phyloP scores from a whole-genome alignment of 2,888 invertebrate genomes.

The Eledone cirrhosa region DNA sequence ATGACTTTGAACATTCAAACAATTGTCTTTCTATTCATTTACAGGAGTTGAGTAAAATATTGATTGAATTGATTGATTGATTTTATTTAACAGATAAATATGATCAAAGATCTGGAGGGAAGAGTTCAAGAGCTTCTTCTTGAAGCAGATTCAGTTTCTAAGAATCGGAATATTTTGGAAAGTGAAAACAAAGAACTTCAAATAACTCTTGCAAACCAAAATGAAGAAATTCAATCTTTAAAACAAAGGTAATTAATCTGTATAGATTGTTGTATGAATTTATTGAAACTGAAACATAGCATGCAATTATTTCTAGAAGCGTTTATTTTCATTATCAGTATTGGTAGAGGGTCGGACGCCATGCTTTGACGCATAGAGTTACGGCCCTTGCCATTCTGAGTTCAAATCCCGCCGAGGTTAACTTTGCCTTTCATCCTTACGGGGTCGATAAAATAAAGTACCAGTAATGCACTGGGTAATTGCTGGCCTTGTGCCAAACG shows the following conservation, averaged over 20 bases:
- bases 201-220: conserved; percentile 49
- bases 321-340: too few relatives aligned
- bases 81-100: conserved; percentile 45
- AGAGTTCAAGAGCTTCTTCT: conserved; percentile 60
- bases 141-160: conserved; percentile 59
- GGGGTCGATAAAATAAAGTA: too few relatives aligned
- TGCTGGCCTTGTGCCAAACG: too few relatives aligned
- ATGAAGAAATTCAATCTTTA: conserved; percentile 45
- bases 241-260: conserved; percentile 40
- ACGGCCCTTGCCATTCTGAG: too few relatives aligned
- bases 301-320: too few relatives aligned
- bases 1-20: not conserved
- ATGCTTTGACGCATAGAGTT: too few relatives aligned
- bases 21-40: conserved; percentile 18
- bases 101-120: conserved; percentile 62
- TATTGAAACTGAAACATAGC: too few relatives aligned
- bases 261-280: too few relatives aligned
- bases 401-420: too few relatives aligned
- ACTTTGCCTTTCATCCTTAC: too few relatives aligned
- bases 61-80: conserved; percentile 3
- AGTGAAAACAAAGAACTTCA: conserved; percentile 57
- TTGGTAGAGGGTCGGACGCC: too few relatives aligned
- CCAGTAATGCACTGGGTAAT: too few relatives aligned
- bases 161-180: conserved; percentile 53
- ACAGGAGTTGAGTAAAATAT: not conserved